Conservation (phyloP, 2,888 invertebrate genomes). For the Morpho deidamia region DNA sequence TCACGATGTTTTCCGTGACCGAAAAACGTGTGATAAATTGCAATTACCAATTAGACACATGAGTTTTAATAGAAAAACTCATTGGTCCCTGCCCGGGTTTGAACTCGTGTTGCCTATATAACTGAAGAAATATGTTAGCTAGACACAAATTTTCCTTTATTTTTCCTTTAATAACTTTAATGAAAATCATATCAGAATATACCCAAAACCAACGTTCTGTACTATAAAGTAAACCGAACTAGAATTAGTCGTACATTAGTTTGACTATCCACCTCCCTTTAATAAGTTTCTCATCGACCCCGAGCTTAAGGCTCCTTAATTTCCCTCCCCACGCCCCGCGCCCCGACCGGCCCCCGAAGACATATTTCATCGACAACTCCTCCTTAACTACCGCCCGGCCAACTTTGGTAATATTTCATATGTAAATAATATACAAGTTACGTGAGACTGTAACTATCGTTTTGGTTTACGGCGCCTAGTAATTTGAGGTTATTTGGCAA, state of each 20-base stretch:
- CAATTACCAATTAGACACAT: no score
- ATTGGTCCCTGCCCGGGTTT: no score
- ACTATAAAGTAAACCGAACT: constrained; percentile 20
- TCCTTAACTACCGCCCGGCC: constrained; percentile 58
- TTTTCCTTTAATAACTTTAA: no score
- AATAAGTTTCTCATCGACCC: constrained; percentile 60
- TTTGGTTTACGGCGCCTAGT: constrained; percentile 16
- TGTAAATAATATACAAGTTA: constrained; percentile 64
- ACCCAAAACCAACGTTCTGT: neutral
- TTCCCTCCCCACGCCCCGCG: constrained; percentile 33
- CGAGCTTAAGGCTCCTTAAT: constrained; percentile 70
- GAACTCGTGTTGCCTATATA: no score
- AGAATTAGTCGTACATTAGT: constrained; percentile 33
- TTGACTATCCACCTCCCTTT: constrained; percentile 35
- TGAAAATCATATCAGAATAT: no score
- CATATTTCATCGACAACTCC: constrained; percentile 74
- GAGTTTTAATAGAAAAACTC: no score
- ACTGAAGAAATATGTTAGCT: no score
- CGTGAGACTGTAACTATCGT: constrained; percentile 37
- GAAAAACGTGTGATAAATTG: no score
- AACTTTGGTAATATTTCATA: constrained; percentile 70
- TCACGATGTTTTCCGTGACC: no score
- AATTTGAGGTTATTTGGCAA: constrained; percentile 22
- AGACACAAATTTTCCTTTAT: no score
- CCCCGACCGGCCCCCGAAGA: constrained; percentile 52